Evolutionary conservation across 2,888 invertebrate genomes (phyloP), one percentile per base, ranked within the genome.

Genomic region (Parnassius orleans): DNA sequence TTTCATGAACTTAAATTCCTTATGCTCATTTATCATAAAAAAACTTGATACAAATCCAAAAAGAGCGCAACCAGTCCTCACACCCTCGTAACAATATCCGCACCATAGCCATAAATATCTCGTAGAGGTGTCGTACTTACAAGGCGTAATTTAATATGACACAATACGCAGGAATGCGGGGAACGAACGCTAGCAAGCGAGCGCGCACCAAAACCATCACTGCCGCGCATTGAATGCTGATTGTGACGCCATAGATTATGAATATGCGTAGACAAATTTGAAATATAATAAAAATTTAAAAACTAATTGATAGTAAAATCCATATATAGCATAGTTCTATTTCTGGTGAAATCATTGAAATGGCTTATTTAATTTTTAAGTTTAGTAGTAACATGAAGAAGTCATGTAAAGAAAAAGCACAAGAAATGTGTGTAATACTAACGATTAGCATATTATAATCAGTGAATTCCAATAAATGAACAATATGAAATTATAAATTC

Each of bases 111-210:
- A 43, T 54, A 15, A 12, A 41, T 53, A 53, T 41, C 10, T 24
- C 10, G 11, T 9, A 15, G 48, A 51, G 42, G 3, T 50, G 55
- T 55, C 42, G 33, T 44, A 56, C 51, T 7, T 15, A 61, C 46
- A 51, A 56, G 52, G 61, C 56, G 46, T 52, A 51, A 56, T 19
- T 50, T 56, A 61, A 56, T 56, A 46, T 52, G 56, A 56, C 56
- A 61, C 60, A 61, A 61, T 56, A 56, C 56, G 46, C 42, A 50
- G 55, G 55, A 60, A 60, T 61, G 55, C 51, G 56, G 24, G 53
- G 15, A 41, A 1, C 43, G 19, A 48, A n/a, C 14, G 53, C 42
- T 10, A 53, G 43, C 43, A 19, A 0, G 54, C 54, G 53, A 14
- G 42, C 57, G 56, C 57, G 50, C 55, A 33, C 43, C 55, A 14